Percentiles rank a stretch among this genome's conserved stretches.
phyloP scores from a whole-genome alignment of 2,888 invertebrate species.

The Scelioninae gen. 2 region DNA sequence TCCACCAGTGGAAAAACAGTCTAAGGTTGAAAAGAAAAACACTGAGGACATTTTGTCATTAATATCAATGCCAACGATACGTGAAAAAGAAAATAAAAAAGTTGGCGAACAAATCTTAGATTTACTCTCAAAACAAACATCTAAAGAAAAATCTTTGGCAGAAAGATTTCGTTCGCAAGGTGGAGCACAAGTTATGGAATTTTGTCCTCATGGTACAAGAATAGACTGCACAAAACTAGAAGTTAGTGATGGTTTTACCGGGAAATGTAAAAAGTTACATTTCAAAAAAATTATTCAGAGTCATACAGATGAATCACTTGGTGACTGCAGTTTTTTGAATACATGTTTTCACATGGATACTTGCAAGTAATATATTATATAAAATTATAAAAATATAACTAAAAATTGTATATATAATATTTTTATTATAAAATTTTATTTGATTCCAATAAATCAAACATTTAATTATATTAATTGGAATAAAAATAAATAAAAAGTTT shows the following conservation, averaged over 20 bases:
- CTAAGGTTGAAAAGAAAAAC: slow-evolving; percentile 69
- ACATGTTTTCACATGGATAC: slow-evolving; percentile 99
- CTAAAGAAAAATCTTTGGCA: slow-evolving; percentile 95
- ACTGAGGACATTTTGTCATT: slow-evolving; percentile 81
- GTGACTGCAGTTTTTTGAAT: slow-evolving; percentile 98
- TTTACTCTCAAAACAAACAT: slow-evolving; percentile 94
- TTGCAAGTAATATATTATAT: slow-evolving; percentile 89
- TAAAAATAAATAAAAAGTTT: no score
- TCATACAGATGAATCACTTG: slow-evolving; percentile 95
- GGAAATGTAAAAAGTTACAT: slow-evolving; percentile 91
- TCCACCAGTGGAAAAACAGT: slow-evolving; percentile 68
- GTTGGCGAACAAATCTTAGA: slow-evolving; percentile 97
- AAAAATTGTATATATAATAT: neutral
- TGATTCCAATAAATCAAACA: no score
- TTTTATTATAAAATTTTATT: no score
- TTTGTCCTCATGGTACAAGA: slow-evolving; percentile 96
- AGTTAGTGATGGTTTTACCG: slow-evolving; percentile 73
- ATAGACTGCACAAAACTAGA: slow-evolving; percentile 84
- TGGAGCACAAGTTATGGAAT: slow-evolving; percentile 94
- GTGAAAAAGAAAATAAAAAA: slow-evolving; percentile 96
- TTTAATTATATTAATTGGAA: no score
- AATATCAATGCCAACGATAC: slow-evolving; percentile 93
- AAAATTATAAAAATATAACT: slow-evolving; percentile 2
- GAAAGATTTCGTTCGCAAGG: slow-evolving; percentile 97
- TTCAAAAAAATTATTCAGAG: slow-evolving; percentile 97